A percentile compares a stretch with the other conserved stretches of the same genome.
These are phyloP conservation scores for Lateolabrax maculatus DNA, from an alignment of 2,797 vertebrate genomes.

Conservation along the genomic window DNA sequence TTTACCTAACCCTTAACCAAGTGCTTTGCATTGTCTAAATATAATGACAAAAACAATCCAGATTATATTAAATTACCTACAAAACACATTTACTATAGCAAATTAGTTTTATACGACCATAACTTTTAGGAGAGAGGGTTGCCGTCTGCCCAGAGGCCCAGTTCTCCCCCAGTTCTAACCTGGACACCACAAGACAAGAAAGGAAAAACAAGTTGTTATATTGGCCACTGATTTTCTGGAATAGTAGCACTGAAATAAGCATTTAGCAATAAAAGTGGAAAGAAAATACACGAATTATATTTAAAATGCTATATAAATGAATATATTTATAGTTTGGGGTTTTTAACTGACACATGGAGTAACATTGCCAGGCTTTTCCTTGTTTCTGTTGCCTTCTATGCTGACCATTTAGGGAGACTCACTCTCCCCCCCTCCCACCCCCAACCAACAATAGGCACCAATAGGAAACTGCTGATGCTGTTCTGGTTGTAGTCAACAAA, in stretches of 20 bases:
- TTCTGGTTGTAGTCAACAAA: constrained; percentile 43
- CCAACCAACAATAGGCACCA: constrained; percentile 55
- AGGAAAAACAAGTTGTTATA: too few relatives aligned
- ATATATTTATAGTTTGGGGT: background rate
- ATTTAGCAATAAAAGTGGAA: background rate
- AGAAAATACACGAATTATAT: background rate
- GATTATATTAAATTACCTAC: background rate
- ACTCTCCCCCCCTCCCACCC: too few relatives aligned
- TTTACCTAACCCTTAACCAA: background rate
- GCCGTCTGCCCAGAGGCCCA: too few relatives aligned
- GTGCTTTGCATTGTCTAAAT: background rate
- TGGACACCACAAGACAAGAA: background rate
- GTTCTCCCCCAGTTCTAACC: background rate
- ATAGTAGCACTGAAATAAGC: background rate
- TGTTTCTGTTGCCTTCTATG: constrained; percentile 57
- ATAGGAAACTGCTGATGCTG: constrained; percentile 68
- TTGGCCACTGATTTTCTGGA: too few relatives aligned
- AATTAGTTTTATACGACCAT: background rate
- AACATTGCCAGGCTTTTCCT: constrained; percentile 36
- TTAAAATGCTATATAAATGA: background rate
- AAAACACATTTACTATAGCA: background rate
- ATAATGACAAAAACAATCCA: background rate
- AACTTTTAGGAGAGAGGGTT: background rate
- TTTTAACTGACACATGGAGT: constrained; percentile 37
- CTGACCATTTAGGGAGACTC: constrained; percentile 59